Evolutionary conservation across 2,113 vertebrate species (phyloP), one percentile per base, ranked within the genome.

Genomic region (Datnioides undecimradiatus): DNA sequence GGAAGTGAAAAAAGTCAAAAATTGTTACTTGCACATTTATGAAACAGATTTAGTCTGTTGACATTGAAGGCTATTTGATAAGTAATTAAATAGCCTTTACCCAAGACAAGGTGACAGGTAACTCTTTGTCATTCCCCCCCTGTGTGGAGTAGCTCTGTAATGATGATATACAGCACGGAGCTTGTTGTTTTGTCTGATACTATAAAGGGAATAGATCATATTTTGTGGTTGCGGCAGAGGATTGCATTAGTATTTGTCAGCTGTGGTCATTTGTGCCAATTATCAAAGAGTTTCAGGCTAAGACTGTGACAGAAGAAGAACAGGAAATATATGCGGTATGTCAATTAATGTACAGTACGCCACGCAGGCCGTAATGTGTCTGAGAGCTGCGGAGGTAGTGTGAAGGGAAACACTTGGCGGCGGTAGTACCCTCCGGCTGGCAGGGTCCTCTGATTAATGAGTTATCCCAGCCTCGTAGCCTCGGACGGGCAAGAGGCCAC

Each of bases 61-160:
- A 97, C 96, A 97, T 97, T 96, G 96, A 96, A 93, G 95, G 95
- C 96, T 95, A 94, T 97, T 98, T 98, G 97, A 97, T 97, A 97
- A 96, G 96, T 98, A 98, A 98, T 98, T 98, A 97, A 96, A 96
- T 97, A 95, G 95, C 94, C 94, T 95, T 96, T 96, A 95, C 95
- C 93, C 94, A 95, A 95, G 96, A 96, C 95, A 97, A 97, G 97
- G 96, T 98, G 97, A 97, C 96, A 95, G 95, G 95, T 96, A 97
- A 95, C 94, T 95, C 96, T 91, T 91, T 90, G 96, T 96, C 96
- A 73, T 93, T 89, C 73, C 65, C 69, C 69, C 83, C 82, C 94
- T 94, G 94, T 96, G 94, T 92, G 64, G 70, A 73, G 68, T 55
- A 92, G 95, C 95, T 95, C 95, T 91, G 46, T 89, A 95, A 94